Base-by-base conservation (phyloP, 2,888 invertebrate genomes). In the Biston betularia region DNA sequence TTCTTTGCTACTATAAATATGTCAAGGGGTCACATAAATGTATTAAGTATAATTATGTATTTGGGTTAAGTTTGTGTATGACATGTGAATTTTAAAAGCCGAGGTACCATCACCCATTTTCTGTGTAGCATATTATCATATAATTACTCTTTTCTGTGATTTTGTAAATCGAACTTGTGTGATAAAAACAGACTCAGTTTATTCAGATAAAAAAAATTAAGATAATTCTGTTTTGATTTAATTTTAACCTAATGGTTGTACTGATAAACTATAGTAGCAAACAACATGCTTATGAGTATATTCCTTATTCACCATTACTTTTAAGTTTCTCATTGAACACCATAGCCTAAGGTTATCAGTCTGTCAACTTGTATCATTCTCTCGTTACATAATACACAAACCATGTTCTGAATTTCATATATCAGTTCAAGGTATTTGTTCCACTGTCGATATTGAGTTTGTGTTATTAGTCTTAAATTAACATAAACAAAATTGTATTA, bases 311-410 rank as follows among this genome's bases (percentile, higher is more conserved):
- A 14, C 55, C 55, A 56, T 45, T n/a, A 35, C 8, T 14, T 46
- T 57, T 24, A 44, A n/a, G 10, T 48, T 35, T 38, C 10, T 14
- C 46, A 46, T 57, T 6, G 2, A 14, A 11, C 58, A 56, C 58
- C 58, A 58, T 50, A 42, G n/a, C 50, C 50, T 49, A 48, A 10
- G 59, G 49, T 59, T 59, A 59, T 59, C 59, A n/a, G n/a, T n/a
- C n/a, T 6, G 34, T 11, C 9, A 14, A 10, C 9, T 45, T n/a
- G n/a, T 34, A 8, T 45, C 10, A 34, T 44, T 34, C n/a, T 56
- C 9, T 11, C 6, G 4, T 56, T 56, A 56, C 10, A 24, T 46
- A 56, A 45, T 45, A 35, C 9, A 46, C 46, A 46, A 34, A 10
- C 5, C 6, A 48, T 10, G 33, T 11, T 34, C 35, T 35, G 50